Base-by-base conservation (phyloP, 2,797 vertebrate genomes). In the Discoglossus pictus region DNA sequence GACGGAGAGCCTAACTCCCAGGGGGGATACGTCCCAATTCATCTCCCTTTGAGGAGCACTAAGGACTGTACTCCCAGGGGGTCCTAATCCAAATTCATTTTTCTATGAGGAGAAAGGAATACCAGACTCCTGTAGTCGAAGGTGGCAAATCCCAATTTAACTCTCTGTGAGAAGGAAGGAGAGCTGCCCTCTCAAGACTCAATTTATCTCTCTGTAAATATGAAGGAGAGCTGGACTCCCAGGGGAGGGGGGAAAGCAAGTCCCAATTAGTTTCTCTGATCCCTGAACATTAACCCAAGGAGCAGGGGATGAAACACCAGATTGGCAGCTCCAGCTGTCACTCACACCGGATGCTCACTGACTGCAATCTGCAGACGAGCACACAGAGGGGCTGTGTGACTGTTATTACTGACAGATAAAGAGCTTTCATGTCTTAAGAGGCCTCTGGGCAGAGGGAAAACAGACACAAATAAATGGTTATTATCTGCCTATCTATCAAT, bases 241-340 rank as follows among this genome's bases (percentile, higher is more conserved):
- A 52, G n/a, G 48, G 36, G 58, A 36, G 52, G 68, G 38, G 46
- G 51, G 53, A 43, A 44, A 43, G 38, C 24, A 71, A 70, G 44
- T 65, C 68, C 68, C 43, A n/a, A 52, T 71, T 71, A 53, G 65
- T 71, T 46, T 71, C n/a, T 43, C 44, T 36, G 61, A 53, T 58
- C 61, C 68, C 68, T 64, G 53, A 71, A 59, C 52, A 64, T 58
- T 71, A 50, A 20, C 38, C 46, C 44, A 64, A 53, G 6, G 54
- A 58, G 68, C 38, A 71, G 35, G 51, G 25, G 60, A 71, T 71
- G 38, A 71, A 64, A 34, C 43, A 40, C 13, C 34, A 55, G 51
- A 71, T 52, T 71, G 68, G 36, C 68, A 65, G 36, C 16, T 44
- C 31, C 24, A 16, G 25, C 61, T 64, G 68, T 71, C 68, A 71